Percentiles rank a stretch among this genome's conserved stretches.
These are phyloP conservation scores for Strigamia transsilvanica DNA, from an alignment of 2,888 invertebrate species.

Conservation along the genomic window DNA sequence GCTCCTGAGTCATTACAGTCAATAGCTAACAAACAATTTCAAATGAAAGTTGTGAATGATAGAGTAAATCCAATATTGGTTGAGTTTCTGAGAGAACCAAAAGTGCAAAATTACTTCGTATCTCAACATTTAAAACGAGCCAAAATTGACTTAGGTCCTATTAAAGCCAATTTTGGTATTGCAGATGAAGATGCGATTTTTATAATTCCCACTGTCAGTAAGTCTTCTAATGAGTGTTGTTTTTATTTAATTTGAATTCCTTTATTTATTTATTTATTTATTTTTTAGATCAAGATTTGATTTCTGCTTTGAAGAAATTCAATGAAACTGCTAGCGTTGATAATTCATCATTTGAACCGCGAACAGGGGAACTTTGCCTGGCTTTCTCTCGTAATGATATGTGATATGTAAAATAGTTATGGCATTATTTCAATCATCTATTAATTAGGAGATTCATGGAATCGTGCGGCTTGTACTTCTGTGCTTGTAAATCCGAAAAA, in stretches of 20 bases:
- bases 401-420: neutral
- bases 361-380: neutral
- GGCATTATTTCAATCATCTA: neutral
- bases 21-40: neutral
- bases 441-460: neutral
- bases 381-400: neutral
- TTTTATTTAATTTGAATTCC: neutral
- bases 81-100: neutral
- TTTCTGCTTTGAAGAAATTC: neutral
- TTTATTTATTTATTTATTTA: neutral
- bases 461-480: neutral
- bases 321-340: neutral
- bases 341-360: neutral
- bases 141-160: neutral
- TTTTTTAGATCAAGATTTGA: neutral
- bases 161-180: neutral
- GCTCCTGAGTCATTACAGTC: neutral
- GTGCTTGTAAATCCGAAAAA: neutral
- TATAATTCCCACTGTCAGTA: neutral
- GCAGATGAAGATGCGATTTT: neutral
- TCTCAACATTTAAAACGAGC: neutral
- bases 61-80: neutral
- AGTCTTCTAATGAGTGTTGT: neutral
- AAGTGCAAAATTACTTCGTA: neutral
- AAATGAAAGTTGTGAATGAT: slow-evolving; percentile 1